Evolutionary conservation across 2,113 vertebrate species (phyloP).

Genomic region (Ptyas mucosa): DNA sequence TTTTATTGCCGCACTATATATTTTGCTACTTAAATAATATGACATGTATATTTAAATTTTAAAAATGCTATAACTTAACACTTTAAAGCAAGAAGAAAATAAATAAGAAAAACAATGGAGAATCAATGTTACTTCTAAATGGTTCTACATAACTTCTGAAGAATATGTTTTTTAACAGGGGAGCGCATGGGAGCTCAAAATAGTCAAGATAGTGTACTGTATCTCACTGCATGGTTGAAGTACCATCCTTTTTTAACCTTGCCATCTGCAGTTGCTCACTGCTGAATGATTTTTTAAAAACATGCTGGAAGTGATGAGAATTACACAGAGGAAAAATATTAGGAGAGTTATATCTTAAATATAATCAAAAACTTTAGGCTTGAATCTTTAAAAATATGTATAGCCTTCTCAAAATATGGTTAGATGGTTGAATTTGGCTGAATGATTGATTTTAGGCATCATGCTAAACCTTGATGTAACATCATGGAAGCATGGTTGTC

Average conservation of each 20-base stretch:
- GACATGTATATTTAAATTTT: neutral
- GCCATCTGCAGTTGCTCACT: neutral
- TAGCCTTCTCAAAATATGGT: neutral
- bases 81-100: neutral
- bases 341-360: neutral
- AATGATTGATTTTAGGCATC: neutral
- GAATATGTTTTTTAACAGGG: neutral
- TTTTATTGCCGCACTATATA: neutral
- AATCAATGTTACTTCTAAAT: neutral
- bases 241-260: neutral
- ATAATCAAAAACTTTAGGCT: neutral
- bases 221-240: neutral
- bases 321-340: neutral
- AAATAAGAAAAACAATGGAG: neutral
- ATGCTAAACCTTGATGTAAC: neutral
- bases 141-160: neutral
- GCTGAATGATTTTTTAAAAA: neutral
- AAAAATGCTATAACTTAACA: neutral
- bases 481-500: neutral
- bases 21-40: neutral
- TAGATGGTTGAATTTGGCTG: neutral
- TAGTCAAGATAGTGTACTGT: neutral
- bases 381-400: neutral
- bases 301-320: neutral
- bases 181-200: neutral